Percentiles rank a stretch among this genome's conserved stretches.
Conservation (phyloP, 2,113 vertebrate species). For the Podilymbus podiceps region DNA sequence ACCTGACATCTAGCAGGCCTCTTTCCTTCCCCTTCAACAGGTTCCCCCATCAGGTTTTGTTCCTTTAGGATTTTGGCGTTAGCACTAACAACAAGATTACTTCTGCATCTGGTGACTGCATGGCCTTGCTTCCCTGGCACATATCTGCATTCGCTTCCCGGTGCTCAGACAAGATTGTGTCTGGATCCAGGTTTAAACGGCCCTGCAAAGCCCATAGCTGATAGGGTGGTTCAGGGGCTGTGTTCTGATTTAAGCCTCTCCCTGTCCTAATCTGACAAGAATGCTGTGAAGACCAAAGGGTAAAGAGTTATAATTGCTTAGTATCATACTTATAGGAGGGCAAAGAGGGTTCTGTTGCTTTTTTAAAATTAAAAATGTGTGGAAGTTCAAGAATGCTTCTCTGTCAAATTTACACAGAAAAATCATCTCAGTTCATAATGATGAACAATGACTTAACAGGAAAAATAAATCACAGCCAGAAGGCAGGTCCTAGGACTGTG, state of each 20-base stretch:
- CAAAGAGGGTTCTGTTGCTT: slow-evolving; percentile 16
- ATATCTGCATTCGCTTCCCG: fast-evolving
- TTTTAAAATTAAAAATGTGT: slow-evolving; percentile 57
- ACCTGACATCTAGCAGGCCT: background rate
- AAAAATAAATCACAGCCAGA: slow-evolving; percentile 52
- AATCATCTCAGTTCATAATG: slow-evolving; percentile 45
- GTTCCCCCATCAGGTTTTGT: background rate
- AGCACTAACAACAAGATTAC: background rate
- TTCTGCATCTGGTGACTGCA: background rate
- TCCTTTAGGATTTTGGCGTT: background rate
- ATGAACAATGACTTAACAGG: slow-evolving; percentile 60
- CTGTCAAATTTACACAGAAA: slow-evolving; percentile 41
- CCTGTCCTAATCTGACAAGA: slow-evolving; percentile 40
- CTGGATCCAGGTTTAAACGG: background rate
- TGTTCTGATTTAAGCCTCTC: slow-evolving; percentile 10
- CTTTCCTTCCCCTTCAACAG: background rate
- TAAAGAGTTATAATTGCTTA: slow-evolving; percentile 34
- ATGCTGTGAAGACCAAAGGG: slow-evolving; percentile 41
- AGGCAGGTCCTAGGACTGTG: slow-evolving; percentile 26
- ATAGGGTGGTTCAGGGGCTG: background rate
- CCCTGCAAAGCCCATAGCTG: background rate
- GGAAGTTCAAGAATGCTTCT: slow-evolving; percentile 51
- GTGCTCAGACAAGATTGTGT: background rate
- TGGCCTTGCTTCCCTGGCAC: background rate
- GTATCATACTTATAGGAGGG: slow-evolving; percentile 18